Conservation (phyloP, 2,113 vertebrate genomes). For the Antigone vipio region DNA sequence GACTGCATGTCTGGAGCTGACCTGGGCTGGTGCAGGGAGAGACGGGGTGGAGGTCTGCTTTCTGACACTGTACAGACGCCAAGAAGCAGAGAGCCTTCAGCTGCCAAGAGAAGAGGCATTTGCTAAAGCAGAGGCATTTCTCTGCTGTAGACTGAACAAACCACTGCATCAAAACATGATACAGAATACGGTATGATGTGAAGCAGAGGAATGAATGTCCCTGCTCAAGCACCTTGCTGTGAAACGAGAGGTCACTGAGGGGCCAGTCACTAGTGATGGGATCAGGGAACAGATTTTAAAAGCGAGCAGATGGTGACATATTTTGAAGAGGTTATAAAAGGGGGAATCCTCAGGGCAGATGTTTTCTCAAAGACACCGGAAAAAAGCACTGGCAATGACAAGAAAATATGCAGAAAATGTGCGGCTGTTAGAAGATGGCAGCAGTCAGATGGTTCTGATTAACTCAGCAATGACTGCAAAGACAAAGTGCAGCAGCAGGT, state of each 20-base stretch:
- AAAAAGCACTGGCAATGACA: neutral
- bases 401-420: constrained; percentile 40
- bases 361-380: neutral
- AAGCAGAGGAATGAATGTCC: neutral
- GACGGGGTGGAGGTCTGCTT: neutral
- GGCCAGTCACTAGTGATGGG: neutral
- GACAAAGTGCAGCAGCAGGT: neutral
- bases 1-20: neutral
- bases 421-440: constrained; percentile 4
- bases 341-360: constrained; percentile 22
- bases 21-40: neutral
- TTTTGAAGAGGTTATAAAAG: constrained; percentile 7
- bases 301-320: neutral
- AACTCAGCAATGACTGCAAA: neutral
- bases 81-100: neutral
- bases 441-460: constrained; percentile 28
- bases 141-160: neutral
- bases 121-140: neutral
- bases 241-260: neutral
- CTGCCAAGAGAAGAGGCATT: neutral
- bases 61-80: neutral
- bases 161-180: neutral
- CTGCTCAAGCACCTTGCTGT: neutral
- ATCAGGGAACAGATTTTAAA: neutral
- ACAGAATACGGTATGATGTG: neutral